A percentile compares a stretch with the other conserved stretches of the same genome.
Conservation (phyloP, 2,113 vertebrate genomes). For the Neolamprologus hecqui region DNA sequence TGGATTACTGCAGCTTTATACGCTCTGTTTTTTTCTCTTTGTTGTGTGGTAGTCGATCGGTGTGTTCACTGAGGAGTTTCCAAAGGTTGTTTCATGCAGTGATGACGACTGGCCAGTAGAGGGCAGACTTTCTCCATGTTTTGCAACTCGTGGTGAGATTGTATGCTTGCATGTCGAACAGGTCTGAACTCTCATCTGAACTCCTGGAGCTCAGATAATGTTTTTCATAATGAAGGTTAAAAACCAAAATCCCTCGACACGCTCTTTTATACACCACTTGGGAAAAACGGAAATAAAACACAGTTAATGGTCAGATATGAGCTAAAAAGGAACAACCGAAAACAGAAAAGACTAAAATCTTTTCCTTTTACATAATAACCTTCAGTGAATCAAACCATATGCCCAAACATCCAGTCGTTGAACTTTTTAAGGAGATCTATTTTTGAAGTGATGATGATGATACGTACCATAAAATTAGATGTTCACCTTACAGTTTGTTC, state of each 20-base stretch:
- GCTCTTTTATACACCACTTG: neutral
- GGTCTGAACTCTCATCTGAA: neutral
- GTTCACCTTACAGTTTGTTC: neutral
- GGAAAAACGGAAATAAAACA: neutral
- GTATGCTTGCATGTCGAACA: neutral
- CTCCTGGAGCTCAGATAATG: neutral
- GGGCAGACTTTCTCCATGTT: slow-evolving; percentile 32
- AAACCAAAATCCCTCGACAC: neutral
- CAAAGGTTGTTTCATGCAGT: neutral
- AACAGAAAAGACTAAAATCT: neutral
- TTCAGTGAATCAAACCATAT: neutral
- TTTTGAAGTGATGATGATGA: neutral
- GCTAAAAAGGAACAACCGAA: neutral
- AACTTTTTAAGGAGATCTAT: neutral
- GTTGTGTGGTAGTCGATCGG: neutral
- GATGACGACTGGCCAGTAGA: slow-evolving; percentile 13
- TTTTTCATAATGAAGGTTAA: neutral
- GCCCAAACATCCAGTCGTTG: neutral
- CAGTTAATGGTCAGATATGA: neutral
- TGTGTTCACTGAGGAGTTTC: neutral
- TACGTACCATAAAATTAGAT: neutral
- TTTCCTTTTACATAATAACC: too few species aligned
- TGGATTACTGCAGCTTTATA: neutral
- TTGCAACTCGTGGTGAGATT: neutral
- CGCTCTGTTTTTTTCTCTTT: neutral